Percentiles rank a stretch among this genome's conserved stretches.
Conservation (phyloP, 1,140 invertebrate species). For the Leucophenga varia region DNA sequence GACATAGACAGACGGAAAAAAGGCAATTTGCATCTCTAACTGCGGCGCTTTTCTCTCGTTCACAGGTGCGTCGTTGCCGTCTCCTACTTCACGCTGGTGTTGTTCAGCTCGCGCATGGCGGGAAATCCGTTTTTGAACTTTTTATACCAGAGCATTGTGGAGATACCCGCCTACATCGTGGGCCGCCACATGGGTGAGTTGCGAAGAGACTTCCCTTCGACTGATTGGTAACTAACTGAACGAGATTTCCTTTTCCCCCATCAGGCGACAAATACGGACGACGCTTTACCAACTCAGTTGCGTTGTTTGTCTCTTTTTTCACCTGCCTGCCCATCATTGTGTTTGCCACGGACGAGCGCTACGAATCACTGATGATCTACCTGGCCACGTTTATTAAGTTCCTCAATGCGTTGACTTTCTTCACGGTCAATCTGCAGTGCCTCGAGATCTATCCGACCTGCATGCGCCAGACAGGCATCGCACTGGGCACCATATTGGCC, state of each 20-base stretch:
- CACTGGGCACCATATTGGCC: slow-evolving; percentile 63
- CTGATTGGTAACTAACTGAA: no score
- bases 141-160: slow-evolving; percentile 63
- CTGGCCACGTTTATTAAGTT: slow-evolving; percentile 65
- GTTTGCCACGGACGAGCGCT: slow-evolving; percentile 51
- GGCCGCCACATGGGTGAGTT: slow-evolving; percentile 56
- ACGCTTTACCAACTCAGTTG: slow-evolving; percentile 58
- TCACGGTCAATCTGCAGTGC: slow-evolving; percentile 64
- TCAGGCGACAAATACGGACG: slow-evolving; percentile 60
- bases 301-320: slow-evolving; percentile 55
- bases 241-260: no score
- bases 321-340: slow-evolving; percentile 58
- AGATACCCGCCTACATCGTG: slow-evolving; percentile 61
- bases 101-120: slow-evolving; percentile 65
- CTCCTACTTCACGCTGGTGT: slow-evolving; percentile 63
- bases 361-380: slow-evolving; percentile 44
- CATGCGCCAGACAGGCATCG: slow-evolving; percentile 66
- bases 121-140: slow-evolving; percentile 73
- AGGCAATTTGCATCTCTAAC: no score
- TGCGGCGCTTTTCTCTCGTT: no score
- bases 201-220: background rate
- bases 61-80: slow-evolving; percentile 64
- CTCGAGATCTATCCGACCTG: slow-evolving; percentile 72
- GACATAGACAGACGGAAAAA: no score
- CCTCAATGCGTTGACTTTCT: slow-evolving; percentile 64